Evolutionary conservation across 2,888 invertebrate species (phyloP), one percentile per base, ranked within the genome.

Genomic region (Conistra vaccinii): DNA sequence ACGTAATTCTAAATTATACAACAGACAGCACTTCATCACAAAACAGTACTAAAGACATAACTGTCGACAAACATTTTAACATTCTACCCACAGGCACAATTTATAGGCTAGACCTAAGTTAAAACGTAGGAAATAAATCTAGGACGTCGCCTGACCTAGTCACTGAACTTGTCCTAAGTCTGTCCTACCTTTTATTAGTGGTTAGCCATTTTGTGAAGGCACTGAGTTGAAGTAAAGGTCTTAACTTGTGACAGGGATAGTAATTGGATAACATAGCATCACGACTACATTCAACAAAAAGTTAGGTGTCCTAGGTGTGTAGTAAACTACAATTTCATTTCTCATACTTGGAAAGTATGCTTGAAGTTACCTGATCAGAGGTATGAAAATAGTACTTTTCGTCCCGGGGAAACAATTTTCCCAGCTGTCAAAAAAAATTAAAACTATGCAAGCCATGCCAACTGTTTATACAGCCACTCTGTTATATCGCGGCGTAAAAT

Each of bases 61-160:
- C 61, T 62, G 61, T 62, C 76, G n/a, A 58, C 60, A 48, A 73
- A 66, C 32, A 72, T 53, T 80, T 65, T 53, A 79, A 14, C 53
- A 29, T 60, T 29, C 63, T 48, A 32, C 29, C 45, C 45, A n/a
- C 61, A 57, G 51, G 12, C 26, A 23, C 29, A 65, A 61, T 65
- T 79, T 80, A 80, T 55, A 32, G 53, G 20, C 63, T 32, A 66
- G 60, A 42, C 58, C 58, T 32, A 78, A 67, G 20, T 67, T 65
- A 58, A 70, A 70, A 53, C 58, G 48, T 35, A 6, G 39, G 26
- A 66, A n/a, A 78, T 73, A 78, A 73, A 77, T 79, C 71, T 53
- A 53, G 53, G 26, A 1, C 63, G n/a, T 29, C 12, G 23, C 39
- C 55, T 42, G 39, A 73, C 60, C 39, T 80, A 63, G 29, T 48